Evolutionary conservation across 23 tunicate species (phyloP).

Genomic region (Clavelina lepadiformis): DNA sequence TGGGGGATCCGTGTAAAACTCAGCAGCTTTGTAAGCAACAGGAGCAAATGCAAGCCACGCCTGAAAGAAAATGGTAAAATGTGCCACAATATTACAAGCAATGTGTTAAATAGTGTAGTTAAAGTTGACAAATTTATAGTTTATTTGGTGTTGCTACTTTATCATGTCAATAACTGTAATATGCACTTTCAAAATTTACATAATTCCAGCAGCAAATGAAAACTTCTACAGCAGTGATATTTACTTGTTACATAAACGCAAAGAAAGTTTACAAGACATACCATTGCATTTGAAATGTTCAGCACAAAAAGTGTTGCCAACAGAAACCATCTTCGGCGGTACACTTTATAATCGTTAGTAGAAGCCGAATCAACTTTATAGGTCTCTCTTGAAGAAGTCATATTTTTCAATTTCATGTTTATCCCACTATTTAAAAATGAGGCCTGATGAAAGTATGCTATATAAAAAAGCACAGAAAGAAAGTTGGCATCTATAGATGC

Average conservation of each 20-base stretch:
- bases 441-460: too few relatives aligned
- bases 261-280: background rate
- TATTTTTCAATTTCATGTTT: too few relatives aligned
- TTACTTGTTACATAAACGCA: too few relatives aligned
- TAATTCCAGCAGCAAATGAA: too few relatives aligned
- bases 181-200: background rate
- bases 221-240: too few relatives aligned
- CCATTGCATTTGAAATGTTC: conserved; percentile 83
- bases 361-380: too few relatives aligned
- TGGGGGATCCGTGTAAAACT: conserved; percentile 50
- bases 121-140: background rate
- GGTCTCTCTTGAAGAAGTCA: too few relatives aligned
- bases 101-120: background rate
- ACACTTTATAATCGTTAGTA: too few relatives aligned
- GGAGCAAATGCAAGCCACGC: conserved; percentile 90
- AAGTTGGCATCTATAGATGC: too few relatives aligned
- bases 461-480: too few relatives aligned
- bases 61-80: conserved; percentile 5
- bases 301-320: conserved; percentile 56
- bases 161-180: background rate
- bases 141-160: background rate
- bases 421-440: too few relatives aligned
- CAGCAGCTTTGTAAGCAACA: conserved; percentile 68
- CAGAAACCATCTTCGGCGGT: conserved; percentile 65
- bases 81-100: background rate